phyloP scores from a whole-genome alignment of 2,888 invertebrate genomes.

The Dryadula phaetusa region DNA sequence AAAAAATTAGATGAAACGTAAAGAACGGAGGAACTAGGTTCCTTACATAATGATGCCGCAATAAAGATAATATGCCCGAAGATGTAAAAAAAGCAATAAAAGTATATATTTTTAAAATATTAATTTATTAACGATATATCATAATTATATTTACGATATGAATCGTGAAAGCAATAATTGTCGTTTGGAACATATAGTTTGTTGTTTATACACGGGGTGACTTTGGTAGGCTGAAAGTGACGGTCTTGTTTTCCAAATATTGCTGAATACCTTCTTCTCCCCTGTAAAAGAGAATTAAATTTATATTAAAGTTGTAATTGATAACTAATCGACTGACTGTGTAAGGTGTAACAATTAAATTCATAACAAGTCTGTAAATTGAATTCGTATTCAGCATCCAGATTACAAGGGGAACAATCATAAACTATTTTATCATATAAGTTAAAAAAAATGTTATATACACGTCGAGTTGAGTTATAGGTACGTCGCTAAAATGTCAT shows the following conservation, averaged over 20 bases:
- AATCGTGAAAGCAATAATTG: neutral
- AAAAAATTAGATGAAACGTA: too few relatives aligned
- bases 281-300: constrained; percentile 71
- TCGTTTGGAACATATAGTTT: neutral
- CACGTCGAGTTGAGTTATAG: too few relatives aligned
- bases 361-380: neutral
- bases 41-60: too few relatives aligned
- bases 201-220: constrained; percentile 62
- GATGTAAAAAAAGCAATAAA: neutral
- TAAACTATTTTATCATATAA: too few relatives aligned
- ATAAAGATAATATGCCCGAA: too few relatives aligned
- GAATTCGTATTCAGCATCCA: neutral
- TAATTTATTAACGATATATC: constrained; percentile 1
- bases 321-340: neutral
- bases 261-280: constrained; percentile 91
- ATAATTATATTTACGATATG: neutral
- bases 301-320: neutral
- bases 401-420: too few relatives aligned
- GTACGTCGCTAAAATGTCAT: too few relatives aligned
- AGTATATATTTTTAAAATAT: neutral
- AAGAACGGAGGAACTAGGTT: too few relatives aligned
- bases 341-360: neutral
- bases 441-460: too few relatives aligned
- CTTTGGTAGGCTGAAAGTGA: constrained; percentile 87
- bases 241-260: constrained; percentile 92